These are phyloP conservation scores for Tryphoninae sp. DNA, from an alignment of 2,888 invertebrate species.

Conservation along the genomic window DNA sequence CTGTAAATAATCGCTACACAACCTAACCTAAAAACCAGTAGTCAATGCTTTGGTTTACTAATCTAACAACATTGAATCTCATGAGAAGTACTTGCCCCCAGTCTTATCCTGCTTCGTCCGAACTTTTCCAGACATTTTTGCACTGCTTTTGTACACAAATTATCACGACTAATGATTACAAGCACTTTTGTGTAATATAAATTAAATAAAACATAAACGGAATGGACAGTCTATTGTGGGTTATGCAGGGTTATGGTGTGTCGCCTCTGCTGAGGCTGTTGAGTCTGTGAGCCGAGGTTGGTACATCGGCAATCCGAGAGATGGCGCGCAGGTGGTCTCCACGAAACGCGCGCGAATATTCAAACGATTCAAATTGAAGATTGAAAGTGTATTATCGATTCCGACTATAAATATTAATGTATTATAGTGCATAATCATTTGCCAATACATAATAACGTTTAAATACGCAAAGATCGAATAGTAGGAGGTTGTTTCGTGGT, in stretches of 20 bases:
- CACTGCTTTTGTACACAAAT: conserved; percentile 31
- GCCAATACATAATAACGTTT: not conserved
- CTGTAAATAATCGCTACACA: not conserved
- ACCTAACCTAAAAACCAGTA: conserved; percentile 65
- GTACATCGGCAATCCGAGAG: not conserved
- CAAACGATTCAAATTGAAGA: not conserved
- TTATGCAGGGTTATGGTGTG: no score
- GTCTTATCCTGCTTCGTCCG: conserved; percentile 82
- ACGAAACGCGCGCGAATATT: not conserved
- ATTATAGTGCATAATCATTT: no score
- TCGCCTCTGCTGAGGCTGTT: no score
- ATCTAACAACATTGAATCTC: not conserved
- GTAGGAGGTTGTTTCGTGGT: not conserved
- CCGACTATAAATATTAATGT: no score
- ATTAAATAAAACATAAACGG: not conserved
- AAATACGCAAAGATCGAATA: not conserved
- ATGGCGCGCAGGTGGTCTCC: not conserved
- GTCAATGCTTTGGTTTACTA: conserved; percentile 8
- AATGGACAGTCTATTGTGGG: not conserved
- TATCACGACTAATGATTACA: conserved; percentile 40
- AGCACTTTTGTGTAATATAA: conserved; percentile 54
- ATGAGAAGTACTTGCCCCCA: conserved; percentile 76
- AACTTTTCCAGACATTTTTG: conserved; percentile 78
- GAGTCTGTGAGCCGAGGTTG: not conserved
- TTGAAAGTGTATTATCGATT: not conserved